Base-by-base conservation (phyloP, 2,113 vertebrate species). In the Pelusios castaneus region DNA sequence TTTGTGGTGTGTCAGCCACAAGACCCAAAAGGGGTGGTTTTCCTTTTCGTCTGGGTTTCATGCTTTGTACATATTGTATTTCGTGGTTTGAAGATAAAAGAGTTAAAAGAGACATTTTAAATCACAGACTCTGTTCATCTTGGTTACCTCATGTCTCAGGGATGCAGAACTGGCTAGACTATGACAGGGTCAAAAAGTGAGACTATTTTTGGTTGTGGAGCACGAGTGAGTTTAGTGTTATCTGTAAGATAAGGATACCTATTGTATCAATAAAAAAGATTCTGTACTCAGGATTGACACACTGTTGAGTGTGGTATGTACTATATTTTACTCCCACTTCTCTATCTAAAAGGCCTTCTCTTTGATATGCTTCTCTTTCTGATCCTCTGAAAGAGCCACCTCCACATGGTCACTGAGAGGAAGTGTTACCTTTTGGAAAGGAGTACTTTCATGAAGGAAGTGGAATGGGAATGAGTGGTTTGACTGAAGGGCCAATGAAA, bases 1-100 rank as follows among this genome's bases (percentile, higher is more conserved):
- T 90, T 70, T 97, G 96, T 85, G 93, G 92, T 85, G 82, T 88
- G 14, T 43, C 12, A 85, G 79, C 56, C 92, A 95, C 89, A 93
- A 95, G 60, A 55, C 92, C 93, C 80, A 76, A 91, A 94, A 86
- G 84, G 49, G 34, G 58, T 10, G 1, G 1, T 86, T 79, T 86
- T 95, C 51, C 49, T 95, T 95, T 88, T 47, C 82, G 78, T 94
- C 80, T 92, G 54, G 22, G 58, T 63, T 51, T 55, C n/a, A 67
- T 52, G 51, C 58, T 95, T 85, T 96, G 80, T 56, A 60, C 51
- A 82, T 0, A 0, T 84, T 85, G 82, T 76, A 83, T 79, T 95
- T 97, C 96, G 96, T 93, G 95, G 94, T 13, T 78, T 89, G 31
- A 25, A 14, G 10, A 49, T 91, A 58, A 70, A 87, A 94, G 90